Base-by-base conservation (phyloP, 2,888 invertebrate species). In the Torymus auratus region DNA sequence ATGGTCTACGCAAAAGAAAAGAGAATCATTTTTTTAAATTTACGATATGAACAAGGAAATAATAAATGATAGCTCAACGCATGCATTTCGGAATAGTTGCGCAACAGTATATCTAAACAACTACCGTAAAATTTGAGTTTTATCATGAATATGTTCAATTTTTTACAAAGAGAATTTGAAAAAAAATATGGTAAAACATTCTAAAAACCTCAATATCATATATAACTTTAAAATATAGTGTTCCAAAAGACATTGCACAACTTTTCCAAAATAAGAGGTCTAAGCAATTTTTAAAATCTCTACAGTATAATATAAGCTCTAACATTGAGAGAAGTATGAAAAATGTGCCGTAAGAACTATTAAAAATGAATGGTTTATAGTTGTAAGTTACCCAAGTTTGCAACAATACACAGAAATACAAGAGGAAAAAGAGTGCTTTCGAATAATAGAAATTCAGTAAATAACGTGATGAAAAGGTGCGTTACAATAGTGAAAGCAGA, bases 401-500 rank as follows among this genome's bases (percentile, higher is more conserved):
- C 76, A 62, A 75, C 67, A 68, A 17, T 75, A 20, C 75, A 55
- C 7, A 58, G 20, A 65, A 65, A 58, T 58, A 58, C 12, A 75
- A 55, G 41, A 55, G 55, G 53, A 68, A 17, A 23, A 20, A 61
- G 68, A 28, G 67, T 41, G 69, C 69, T 76, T 52, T 72, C 72
- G 58, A 67, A 62, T 72, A 60, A 67, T 62, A 74, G 50, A 79
- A 62, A 79, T 23, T 78, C 17, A 11, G 60, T 58, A 67, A 78
- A 73, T n/a, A 71, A 68, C 55, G 55, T 68, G 62, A 62, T 68
- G 67, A 75, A 67, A 75, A 78, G 71, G 64, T 68, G 78, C 70
- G 79, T 70, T 70, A 80, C 72, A 80, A 81, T 71, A 82, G 68
- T 83, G 65, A 70, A 79, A 76, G 70, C 69, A 77, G 20, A 77